Base-by-base conservation (phyloP, 2,797 vertebrate species). In the Hybognathus amarus region DNA sequence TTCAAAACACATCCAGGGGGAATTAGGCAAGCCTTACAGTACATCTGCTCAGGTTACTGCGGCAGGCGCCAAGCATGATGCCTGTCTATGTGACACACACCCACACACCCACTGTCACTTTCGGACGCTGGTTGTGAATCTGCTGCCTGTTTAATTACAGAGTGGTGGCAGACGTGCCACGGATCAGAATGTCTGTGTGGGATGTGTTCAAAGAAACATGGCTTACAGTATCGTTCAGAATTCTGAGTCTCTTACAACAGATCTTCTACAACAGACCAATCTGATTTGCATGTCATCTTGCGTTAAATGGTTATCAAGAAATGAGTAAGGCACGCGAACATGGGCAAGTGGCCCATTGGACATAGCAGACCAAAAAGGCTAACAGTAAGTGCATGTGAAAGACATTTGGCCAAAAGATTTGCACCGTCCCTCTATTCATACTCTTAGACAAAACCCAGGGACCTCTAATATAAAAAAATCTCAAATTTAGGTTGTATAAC, bases 51-150 rank as follows among this genome's bases (percentile, higher is more conserved):
- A 85, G 85, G 83, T 85, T 85, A 56, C 68, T 77, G 80, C 78
- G 36, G 38, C 71, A 83, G 70, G 68, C 78, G 78, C 88, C 87
- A 84, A 86, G 71, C 79, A 85, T 42, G 66, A 85, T 73, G 85
- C 80, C 81, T 69, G 80, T 73, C 86, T 85, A 22, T 82, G 82
- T 86, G 83, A 87, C 88, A 86, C 76, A 77, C 84, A 38, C 89
- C 87, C 89, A 91, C 90, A 84, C 86, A 80, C 85, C 56, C 82
- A 83, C 86, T 81, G 86, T 88, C 78, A 56, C 73, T 83, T 87
- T 84, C 83, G 80, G 87, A 85, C 59, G 54, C 74, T 67, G 77
- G 63, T 52, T 77, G 54, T 76, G 80, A 82, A 84, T 80, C 64
- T 45, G 82, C 84, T 77, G 84, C 77, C 85, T 85, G 75, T 63